Evolutionary conservation across 1,140 invertebrate species (phyloP).

Genomic region (Lepidurus packardi): DNA sequence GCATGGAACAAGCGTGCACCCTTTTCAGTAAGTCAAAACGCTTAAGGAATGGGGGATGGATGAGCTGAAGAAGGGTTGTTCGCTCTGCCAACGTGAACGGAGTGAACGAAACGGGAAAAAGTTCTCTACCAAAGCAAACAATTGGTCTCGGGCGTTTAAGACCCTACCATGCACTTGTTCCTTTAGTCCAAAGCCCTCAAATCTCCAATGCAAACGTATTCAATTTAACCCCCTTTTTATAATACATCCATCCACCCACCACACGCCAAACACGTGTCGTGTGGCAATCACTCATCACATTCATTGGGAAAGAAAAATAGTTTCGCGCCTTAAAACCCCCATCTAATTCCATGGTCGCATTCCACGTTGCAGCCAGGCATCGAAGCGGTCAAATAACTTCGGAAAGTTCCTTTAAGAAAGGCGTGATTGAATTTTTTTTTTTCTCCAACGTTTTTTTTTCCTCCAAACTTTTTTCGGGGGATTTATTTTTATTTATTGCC

Average conservation of each 20-base stretch:
- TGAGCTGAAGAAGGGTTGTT: not conserved
- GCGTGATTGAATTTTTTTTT: not conserved
- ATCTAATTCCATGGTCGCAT: not conserved
- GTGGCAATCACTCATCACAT: constrained; percentile 1
- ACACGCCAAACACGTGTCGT: constrained; percentile 7
- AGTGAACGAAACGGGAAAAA: not conserved
- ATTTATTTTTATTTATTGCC: too few relatives aligned
- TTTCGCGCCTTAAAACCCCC: not conserved
- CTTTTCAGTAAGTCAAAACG: constrained; percentile 19
- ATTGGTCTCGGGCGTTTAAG: not conserved
- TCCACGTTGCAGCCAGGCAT: not conserved
- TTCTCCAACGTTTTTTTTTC: not conserved
- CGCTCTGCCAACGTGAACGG: not conserved
- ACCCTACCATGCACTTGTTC: not conserved
- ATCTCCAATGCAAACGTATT: not conserved
- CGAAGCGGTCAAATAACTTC: not conserved
- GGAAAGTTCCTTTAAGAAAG: too few relatives aligned
- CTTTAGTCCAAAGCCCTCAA: not conserved
- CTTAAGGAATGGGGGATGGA: not conserved
- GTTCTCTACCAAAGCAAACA: not conserved
- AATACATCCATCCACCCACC: not conserved
- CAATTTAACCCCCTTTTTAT: not conserved
- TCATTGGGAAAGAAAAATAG: not conserved
- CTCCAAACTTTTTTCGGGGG: not conserved
- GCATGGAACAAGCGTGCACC: constrained; percentile 8